Base-by-base conservation (phyloP, 2,113 vertebrate genomes). In the Oncorhynchus clarkii region DNA sequence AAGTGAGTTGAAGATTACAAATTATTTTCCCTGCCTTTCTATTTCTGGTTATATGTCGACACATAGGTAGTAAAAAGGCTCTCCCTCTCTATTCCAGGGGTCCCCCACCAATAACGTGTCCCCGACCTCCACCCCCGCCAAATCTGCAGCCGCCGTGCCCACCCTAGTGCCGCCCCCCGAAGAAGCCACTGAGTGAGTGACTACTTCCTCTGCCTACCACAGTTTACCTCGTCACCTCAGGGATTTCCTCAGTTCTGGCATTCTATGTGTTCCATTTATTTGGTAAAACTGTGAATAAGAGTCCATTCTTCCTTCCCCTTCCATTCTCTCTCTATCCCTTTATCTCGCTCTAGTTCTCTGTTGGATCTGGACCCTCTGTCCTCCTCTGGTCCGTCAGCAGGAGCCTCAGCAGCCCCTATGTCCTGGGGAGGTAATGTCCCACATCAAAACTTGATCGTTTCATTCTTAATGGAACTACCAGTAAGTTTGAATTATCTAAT, bases 101-200 rank as follows among this genome's bases (percentile, higher is more conserved):
- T 99, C 98, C 85, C 98, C 98, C 76, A 97, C 93, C 80, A 96
- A 94, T 88, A 94, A 96, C 20, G 96, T 96, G 27, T 99, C 97
- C 81, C 97, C 97, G n/a, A 98, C 94, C 74, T 97, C 97, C 68
- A 99, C 97, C 87, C 98, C 98, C 77, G 95, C 96, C 78, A 98
- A 97, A 94, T 95, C 94, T 79, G 93, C 95, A 73, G 95, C 96
- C 71, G 94, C 95, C 0, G 95, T 97, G 78, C 95, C 96, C 73
- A 91, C 95, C 0, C 90, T 97, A 78, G 97, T 97, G 91, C 93
- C 97, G 39, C 97, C 97, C 86, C 95, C 96, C 62, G 93, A 85
- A 11, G 93, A 92, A 13, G 81, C 90, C 8, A 91, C 81, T 1
- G 92, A 93, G 93, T 94, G 71, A 81, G 90, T 76, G 49, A n/a